Base-by-base conservation (phyloP, 2,888 invertebrate species). In the Ichneumoninae sp. region DNA sequence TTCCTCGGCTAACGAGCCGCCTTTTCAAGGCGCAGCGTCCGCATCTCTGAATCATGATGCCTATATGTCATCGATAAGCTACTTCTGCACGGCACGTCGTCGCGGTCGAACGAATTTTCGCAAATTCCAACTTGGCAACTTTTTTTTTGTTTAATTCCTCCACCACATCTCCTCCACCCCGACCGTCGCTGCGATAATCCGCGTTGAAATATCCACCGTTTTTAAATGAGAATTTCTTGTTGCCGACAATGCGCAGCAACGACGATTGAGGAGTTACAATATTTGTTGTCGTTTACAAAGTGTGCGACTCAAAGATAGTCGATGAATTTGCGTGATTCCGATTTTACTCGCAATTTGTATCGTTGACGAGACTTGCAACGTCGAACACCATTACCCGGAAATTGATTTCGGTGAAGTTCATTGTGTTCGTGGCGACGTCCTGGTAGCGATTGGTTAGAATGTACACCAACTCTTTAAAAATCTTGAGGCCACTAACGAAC, bases 401-500 rank as follows among this genome's bases (percentile, higher is more conserved):
- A 92, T 97, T 97, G 0, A 95, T 90, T 83, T 95, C 95, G n/a
- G 92, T 91, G 0, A 95, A 91, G 81, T 94, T 94, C 2, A 96
- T 87, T 0, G 95, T 95, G 5, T 95, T 96, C 13, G 95, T 96
- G 0, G 95, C 94, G 91, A 96, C 95, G 94, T 96, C 96, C 92
- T 97, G 97, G 91, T 96, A 96, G 81, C 96, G 95, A 65, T 95
- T 95, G 0, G 96, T 96, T 10, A 96, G 83, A 6, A 96, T 94
- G 96, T 96, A 96, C 3, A 97, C 92, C 87, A 96, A 96, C 89
- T 96, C 95, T 74, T 94, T 94, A 3, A 95, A 95, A 1, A 97
- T 94, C 94, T 97, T 97, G 3, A 97, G 89, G 0, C 97, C 97
- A 89, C 96, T 96, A 0, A 95, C 95, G 89, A 97, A 97, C 90